Evolutionary conservation across 2,797 vertebrate genomes (phyloP), one percentile per base, ranked within the genome.

Genomic region (Muscicapa striata): DNA sequence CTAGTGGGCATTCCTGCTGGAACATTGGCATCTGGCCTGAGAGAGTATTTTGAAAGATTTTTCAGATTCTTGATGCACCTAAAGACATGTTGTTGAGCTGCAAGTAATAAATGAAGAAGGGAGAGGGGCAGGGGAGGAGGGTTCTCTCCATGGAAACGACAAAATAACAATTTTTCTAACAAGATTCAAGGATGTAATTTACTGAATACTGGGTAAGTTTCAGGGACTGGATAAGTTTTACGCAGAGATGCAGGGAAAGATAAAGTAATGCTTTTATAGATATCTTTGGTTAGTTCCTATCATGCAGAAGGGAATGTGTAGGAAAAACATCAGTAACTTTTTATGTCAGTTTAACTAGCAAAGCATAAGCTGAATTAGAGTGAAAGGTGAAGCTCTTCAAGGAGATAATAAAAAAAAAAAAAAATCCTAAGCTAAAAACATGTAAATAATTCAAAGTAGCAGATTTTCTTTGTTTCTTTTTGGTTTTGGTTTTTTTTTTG

Each of bases 91-190:
- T 69, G 51, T 62, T 58, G 40, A 20, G 7, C 38, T 79, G 13
- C 14, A 76, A 87, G 21, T 66, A 76, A 73, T 90, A 89, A 88
- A 85, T 32, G 36, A 0, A 6, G 48, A 84, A 49, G 32, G 45
- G 13, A 1, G 1, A 4, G 16, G 8, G 15, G 22, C 0, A 0
- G 2, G 8, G 5, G 11, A 26, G 6, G 34, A 15, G 5, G 1
- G 4, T 40, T 87, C 19, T 79, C 64, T 41, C 32, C 6, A 13
- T 1, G 20, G 49, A 87, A 96, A 73, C 22, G 15, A 79, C 18
- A 77, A 90, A 79, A 40, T 24, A 72, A 49, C n/a, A 38, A 6
- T 40, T 92, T 70, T 77, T 64, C 15, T 64, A 64, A 51, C 38
- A 83, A 30, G 22, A 23, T 51, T 67, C 38, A 90, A 57, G 22